These are phyloP conservation scores for Xiphophorus birchmanni DNA, from an alignment of 2,797 vertebrate genomes.

Conservation along the genomic window DNA sequence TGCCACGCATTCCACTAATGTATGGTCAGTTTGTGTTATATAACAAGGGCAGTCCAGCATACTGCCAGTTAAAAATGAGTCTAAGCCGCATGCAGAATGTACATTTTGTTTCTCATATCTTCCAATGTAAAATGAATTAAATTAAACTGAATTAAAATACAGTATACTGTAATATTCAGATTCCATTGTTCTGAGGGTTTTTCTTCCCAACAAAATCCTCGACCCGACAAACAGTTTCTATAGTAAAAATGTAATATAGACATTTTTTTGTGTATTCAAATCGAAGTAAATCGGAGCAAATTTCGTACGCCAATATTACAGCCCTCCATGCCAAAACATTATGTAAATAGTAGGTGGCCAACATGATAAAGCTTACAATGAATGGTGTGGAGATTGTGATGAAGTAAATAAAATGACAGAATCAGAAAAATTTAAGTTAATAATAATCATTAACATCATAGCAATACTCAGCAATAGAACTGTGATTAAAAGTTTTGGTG, in stretches of 20 bases:
- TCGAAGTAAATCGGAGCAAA: neutral
- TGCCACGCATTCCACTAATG: constrained; percentile 59
- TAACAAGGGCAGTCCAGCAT: constrained; percentile 41
- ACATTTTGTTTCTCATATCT: constrained; percentile 62
- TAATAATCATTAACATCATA: neutral
- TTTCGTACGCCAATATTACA: too few species aligned
- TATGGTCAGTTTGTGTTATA: constrained; percentile 43
- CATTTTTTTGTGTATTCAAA: neutral
- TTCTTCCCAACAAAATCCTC: neutral
- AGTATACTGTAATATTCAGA: neutral
- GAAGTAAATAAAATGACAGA: neutral
- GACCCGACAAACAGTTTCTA: neutral
- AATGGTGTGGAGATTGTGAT: neutral
- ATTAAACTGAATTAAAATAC: neutral
- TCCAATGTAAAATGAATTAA: constrained; percentile 43
- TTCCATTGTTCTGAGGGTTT: neutral
- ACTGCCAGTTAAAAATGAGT: constrained; percentile 47
- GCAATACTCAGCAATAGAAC: neutral
- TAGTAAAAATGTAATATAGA: neutral
- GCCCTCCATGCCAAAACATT: neutral
- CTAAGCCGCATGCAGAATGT: constrained; percentile 34
- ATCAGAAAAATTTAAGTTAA: neutral
- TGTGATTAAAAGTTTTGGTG: neutral
- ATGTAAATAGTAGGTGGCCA: too few species aligned
- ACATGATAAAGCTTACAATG: neutral